Evolutionary conservation across 2,797 vertebrate species (phyloP), one percentile per base, ranked within the genome.

Genomic region (Neomorphus geoffroyi): DNA sequence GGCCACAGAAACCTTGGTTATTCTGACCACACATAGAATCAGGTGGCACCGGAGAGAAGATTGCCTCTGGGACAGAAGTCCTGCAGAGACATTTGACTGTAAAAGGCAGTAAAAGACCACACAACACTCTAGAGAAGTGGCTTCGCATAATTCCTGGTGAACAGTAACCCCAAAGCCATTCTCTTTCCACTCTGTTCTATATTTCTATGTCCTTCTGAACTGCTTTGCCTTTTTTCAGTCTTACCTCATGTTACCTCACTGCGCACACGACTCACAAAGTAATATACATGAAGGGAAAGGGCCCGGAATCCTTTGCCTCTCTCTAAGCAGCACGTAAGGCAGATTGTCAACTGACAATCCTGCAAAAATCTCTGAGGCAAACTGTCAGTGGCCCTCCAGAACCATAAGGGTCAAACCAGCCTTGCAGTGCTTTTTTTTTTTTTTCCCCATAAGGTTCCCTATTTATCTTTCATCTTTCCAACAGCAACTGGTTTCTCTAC

Each of bases 331-430:
- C 35, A 80, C 46, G 41, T 26, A 33, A 69, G 45, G 58, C 19
- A 43, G n/a, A n/a, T n/a, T n/a, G n/a, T 30, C 1, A 0, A 23
- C 5, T 2, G 2, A 17, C 21, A 60, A 23, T 60, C n/a, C n/a
- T 56, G 41, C n/a, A 53, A 19, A 77, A 56, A 81, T 6, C 56
- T 92, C 69, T 32, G 12, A 69, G 32, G 69, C 17, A 72, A 69
- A 56, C 33, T 81, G 51, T 28, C 4, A 11, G 48, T 17, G 22
- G 50, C 27, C 17, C 17, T 73, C 39, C 70, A 73, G 80, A 83
- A n/a, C 17, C 3, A 3, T 26, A 11, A 65, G 37, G 35, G 8
- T 61, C n/a, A 41, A 83, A 86, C 24, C 35, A 71, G 58, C 15
- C 71, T 77, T 23, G 13, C 2, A 7, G 67, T 74, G 45, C 2